Conservation (phyloP, 2,888 invertebrate genomes). For the Adela reaumurella region DNA sequence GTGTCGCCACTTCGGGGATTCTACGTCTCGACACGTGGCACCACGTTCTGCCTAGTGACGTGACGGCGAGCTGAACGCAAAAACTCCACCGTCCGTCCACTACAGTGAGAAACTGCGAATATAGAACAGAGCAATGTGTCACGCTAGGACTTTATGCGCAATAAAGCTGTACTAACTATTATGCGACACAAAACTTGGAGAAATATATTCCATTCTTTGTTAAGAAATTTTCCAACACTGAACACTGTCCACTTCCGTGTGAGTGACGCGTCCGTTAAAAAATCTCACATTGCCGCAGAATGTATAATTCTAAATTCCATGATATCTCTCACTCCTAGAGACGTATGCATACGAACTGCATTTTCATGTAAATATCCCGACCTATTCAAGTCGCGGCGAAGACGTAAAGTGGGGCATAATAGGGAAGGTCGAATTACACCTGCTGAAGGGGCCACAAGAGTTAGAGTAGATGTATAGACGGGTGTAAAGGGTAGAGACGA, state of each 20-base stretch:
- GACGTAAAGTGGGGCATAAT: neutral
- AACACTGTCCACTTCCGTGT: neutral
- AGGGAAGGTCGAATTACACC: neutral
- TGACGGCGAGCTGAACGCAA: too few relatives aligned
- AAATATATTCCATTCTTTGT: too few relatives aligned
- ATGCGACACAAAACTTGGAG: too few relatives aligned
- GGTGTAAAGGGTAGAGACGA: too few relatives aligned
- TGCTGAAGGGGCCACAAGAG: neutral
- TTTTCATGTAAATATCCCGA: neutral
- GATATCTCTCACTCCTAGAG: neutral
- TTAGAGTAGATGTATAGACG: too few relatives aligned
- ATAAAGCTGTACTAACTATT: too few relatives aligned
- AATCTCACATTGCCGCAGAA: neutral
- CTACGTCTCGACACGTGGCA: conserved; percentile 3
- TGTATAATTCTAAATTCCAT: neutral
- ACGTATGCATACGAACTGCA: neutral
- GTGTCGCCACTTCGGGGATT: neutral
- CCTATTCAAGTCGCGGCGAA: neutral
- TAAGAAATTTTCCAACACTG: too few relatives aligned
- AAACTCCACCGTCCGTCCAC: too few relatives aligned
- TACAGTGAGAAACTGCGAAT: too few relatives aligned
- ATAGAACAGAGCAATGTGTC: too few relatives aligned
- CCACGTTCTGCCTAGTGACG: too few relatives aligned
- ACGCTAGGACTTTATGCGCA: too few relatives aligned
- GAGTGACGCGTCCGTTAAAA: neutral